Evolutionary conservation across 35 echinoderm and acorn worm genomes (phyloP), one percentile per base, ranked within the genome.

Genomic region (Heliocidaris tuberculata): DNA sequence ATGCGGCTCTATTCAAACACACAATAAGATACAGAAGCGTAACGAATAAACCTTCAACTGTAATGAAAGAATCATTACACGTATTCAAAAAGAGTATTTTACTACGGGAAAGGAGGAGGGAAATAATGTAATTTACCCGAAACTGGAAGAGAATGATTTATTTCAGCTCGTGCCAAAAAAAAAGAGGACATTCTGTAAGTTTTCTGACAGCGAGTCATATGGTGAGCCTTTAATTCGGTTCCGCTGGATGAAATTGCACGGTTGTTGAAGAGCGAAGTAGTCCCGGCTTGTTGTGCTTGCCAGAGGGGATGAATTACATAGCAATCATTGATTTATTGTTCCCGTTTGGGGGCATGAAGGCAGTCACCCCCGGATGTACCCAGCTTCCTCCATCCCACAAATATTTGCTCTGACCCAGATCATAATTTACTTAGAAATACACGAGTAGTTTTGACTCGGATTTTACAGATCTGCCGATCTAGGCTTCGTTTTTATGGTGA

Each of bases 401-500:
- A 78, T 78, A 78, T 78, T 78, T 78, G 65, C 65, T 78, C 65
- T 78, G 65, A 78, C 65, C 65, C 21, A 78, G 65, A 78, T 78
- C 65, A 78, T 78, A 78, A 78, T 78, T 78, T 78, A 78, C 65
- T 78, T 24, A 78, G 19, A 78, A 78, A 78, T 78, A 78, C 65
- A 4, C 65, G 65, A 21, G 21, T 21, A 78, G 65, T 78, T n/a
- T 19, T 78, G 65, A 78, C 65, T 78, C 7, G 65, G 35, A 24
- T 27, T 78, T 78, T 6, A 78, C 52, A 78, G 65, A 78, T 27
- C 65, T 78, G 17, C 65, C 6, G 52, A 13, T 56, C 7, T 56
- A 56, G 15, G 52, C 52, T 56, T 10, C 52, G 10, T 9, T 56
- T 56, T 56, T 56, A 56, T 56, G 10, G 15, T 15, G 52, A 56